phyloP scores from a whole-genome alignment of 2,888 invertebrate genomes.

The Cryptocheilus praepositus region DNA sequence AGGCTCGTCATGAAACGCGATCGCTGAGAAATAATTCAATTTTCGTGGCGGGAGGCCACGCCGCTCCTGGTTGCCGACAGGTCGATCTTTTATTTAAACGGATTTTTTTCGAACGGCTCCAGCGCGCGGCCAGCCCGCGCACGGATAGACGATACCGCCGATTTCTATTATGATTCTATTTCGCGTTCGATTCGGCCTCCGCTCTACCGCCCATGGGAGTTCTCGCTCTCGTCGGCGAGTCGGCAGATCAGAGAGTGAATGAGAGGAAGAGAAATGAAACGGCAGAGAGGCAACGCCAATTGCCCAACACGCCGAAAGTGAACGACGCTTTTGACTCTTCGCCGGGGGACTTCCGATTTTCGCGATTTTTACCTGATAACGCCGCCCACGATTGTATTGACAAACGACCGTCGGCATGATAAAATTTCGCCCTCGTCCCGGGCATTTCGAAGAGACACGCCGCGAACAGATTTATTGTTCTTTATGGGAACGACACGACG shows the following conservation, averaged over 20 bases:
- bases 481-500: no score
- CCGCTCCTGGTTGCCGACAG: slow-evolving; percentile 11
- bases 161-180: slow-evolving; percentile 6
- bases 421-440: no score
- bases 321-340: no score
- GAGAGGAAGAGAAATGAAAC: slow-evolving; percentile 1
- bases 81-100: slow-evolving; percentile 16
- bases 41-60: slow-evolving; percentile 28
- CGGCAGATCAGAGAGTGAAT: slow-evolving; percentile 20
- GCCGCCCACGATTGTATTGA: no score
- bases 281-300: no score
- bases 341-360: no score
- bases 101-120: neutral
- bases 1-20: slow-evolving; percentile 37
- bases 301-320: no score
- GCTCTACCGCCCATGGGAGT: slow-evolving; percentile 1
- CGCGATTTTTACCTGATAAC: no score
- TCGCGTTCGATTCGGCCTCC: neutral
- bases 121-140: neutral
- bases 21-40: slow-evolving; percentile 50
- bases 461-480: no score
- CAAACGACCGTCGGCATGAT: no score
- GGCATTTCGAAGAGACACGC: no score
- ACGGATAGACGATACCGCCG: neutral
- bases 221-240: slow-evolving; percentile 1